Conservation (phyloP, 2,888 invertebrate species). For the Leptura quadrifasciata region DNA sequence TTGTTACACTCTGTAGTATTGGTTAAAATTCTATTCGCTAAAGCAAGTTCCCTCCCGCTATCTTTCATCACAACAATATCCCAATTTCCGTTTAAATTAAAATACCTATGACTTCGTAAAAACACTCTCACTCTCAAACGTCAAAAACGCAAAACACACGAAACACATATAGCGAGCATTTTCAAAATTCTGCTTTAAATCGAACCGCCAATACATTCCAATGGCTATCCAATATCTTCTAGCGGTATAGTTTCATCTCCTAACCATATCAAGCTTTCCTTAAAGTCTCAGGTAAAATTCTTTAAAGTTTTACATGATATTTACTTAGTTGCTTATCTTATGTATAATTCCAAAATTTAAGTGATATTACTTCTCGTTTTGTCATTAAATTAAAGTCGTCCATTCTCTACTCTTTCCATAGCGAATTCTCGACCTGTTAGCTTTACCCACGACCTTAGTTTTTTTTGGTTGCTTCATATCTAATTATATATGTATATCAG, state of each 20-base stretch:
- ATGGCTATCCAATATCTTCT: neutral
- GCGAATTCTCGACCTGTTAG: no score
- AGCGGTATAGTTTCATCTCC: neutral
- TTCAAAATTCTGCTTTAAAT: no score
- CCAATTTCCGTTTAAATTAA: no score
- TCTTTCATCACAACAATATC: no score
- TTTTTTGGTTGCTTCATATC: conserved; percentile 12
- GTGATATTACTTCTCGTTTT: neutral
- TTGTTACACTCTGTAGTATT: no score
- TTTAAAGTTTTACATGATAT: neutral
- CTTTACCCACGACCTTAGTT: neutral
- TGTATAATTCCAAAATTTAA: neutral
- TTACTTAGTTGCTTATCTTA: neutral
- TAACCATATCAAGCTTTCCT: neutral
- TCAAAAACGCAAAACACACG: no score
- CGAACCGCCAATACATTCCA: no score
- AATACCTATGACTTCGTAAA: no score
- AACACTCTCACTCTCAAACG: no score
- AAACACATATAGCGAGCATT: no score
- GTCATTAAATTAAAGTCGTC: neutral
- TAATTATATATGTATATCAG: conserved; percentile 30
- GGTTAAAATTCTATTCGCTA: no score
- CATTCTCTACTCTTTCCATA: neutral
- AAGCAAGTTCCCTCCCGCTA: no score
- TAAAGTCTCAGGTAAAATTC: neutral